Base-by-base conservation (phyloP, 2,113 vertebrate genomes). In the Tenrec ecaudatus region DNA sequence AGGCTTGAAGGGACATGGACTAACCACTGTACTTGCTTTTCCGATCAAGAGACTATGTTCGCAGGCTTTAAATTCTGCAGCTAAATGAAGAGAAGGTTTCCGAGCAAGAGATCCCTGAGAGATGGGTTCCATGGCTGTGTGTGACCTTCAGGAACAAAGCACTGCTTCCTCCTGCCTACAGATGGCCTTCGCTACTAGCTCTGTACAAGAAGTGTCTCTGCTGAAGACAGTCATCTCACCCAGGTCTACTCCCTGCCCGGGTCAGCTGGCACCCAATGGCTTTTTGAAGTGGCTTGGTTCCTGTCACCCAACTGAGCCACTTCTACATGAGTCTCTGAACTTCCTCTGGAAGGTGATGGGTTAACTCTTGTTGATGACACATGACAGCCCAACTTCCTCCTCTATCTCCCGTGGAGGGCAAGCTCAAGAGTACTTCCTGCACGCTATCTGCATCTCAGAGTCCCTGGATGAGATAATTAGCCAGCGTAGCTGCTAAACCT, bases 291-390 rank as follows among this genome's bases (percentile, higher is more conserved):
- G 73, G 10, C 40, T 73, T 10, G 7, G n/a, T 25, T 17, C 20
- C 64, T 27, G 66, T 23, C 47, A 16, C n/a, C 40, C 73, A 33
- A 40, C 58, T 27, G 47, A 33, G 11, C 47, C 29, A 20, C 4
- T 22, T 36, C 69, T 22, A 36, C 14, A 60, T 29, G 1, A 31
- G 33, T 12, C 4, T 14, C 25, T 14, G n/a, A 33, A 43, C 75
- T 38, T 31, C 33, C 11, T 22, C 0, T 47, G 31, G 58, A 3
- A 36, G 11, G 3, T 1, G 22, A 31, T 11, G 31, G n/a, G 29
- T 27, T 17, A 53, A 62, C 60, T n/a, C n/a, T 9, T 1, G 12
- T 6, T 6, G 77, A 79, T 36, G 25, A 10, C 0, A 8, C 0
- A 4, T n/a, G 40, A 31, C 16, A 36, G 31, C 33, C 25, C 12